phyloP scores from a whole-genome alignment of 2,797 vertebrate genomes.

The Hypotaenidia okinawae region DNA sequence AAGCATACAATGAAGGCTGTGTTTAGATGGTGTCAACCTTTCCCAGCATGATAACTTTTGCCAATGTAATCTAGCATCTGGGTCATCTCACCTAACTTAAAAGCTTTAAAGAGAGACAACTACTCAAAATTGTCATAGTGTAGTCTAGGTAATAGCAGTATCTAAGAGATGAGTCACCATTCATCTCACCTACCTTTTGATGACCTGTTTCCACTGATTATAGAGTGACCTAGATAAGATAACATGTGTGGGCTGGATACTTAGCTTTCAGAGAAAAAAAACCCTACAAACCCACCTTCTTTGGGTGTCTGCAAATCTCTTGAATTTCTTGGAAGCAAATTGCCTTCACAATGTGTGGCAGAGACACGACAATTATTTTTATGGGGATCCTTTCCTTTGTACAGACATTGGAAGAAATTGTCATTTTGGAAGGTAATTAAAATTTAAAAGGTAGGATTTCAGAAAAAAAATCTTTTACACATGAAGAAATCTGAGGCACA shows the following conservation, averaged over 20 bases:
- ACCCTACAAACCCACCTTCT: background rate
- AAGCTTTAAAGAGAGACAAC: background rate
- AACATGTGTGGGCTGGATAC: background rate
- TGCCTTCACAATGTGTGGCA: background rate
- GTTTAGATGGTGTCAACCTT: background rate
- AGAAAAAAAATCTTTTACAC: background rate
- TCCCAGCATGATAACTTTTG: background rate
- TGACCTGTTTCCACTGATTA: background rate
- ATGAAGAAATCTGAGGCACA: background rate
- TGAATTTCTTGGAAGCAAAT: background rate
- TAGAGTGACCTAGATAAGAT: background rate
- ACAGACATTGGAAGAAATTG: background rate
- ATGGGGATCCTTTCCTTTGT: background rate
- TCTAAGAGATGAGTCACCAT: background rate
- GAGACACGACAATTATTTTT: background rate
- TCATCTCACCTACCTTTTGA: background rate
- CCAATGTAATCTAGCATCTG: background rate
- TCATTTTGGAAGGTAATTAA: background rate
- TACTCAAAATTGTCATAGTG: background rate
- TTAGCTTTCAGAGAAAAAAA: background rate
- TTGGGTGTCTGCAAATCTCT: background rate
- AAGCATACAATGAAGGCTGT: background rate
- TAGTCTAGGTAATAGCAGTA: background rate
- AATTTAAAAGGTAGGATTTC: background rate
- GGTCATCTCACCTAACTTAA: background rate